phyloP scores from a whole-genome alignment of 2,888 invertebrate species.

The Pelosia muscerda region DNA sequence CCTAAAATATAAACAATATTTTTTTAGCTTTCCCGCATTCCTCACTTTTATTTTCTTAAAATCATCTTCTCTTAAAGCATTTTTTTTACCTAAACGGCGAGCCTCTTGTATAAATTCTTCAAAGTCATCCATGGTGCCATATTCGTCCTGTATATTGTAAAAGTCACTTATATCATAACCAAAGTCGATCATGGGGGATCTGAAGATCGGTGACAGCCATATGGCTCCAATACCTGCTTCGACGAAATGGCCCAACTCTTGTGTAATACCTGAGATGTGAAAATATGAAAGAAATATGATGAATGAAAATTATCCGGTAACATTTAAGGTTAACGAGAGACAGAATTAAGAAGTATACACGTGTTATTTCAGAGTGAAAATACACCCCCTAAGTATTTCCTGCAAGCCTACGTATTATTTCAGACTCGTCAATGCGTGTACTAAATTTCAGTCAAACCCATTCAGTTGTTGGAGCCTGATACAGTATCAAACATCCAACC shows the following conservation, averaged over 20 bases:
- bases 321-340: not conserved
- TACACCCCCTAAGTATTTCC: no score
- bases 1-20: constrained; percentile 40
- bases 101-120: constrained; percentile 83
- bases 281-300: not conserved
- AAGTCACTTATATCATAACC: constrained; percentile 94
- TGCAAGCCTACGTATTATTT: no score
- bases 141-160: constrained; percentile 88
- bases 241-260: constrained; percentile 86
- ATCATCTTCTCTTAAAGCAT: not conserved
- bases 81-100: constrained; percentile 73
- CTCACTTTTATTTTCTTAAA: no score
- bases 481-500: no score
- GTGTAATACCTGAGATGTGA: constrained; percentile 76
- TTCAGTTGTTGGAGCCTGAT: no score
- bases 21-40: not conserved
- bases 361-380: no score
- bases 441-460: no score
- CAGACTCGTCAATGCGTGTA: no score
- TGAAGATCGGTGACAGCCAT: constrained; percentile 93
- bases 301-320: not conserved
- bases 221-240: constrained; percentile 90
- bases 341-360: no score
- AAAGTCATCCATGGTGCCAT: constrained; percentile 91
- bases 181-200: constrained; percentile 93